These are phyloP conservation scores for Irena cyanogastra DNA, from an alignment of 2,113 vertebrate genomes.

Conservation along the genomic window DNA sequence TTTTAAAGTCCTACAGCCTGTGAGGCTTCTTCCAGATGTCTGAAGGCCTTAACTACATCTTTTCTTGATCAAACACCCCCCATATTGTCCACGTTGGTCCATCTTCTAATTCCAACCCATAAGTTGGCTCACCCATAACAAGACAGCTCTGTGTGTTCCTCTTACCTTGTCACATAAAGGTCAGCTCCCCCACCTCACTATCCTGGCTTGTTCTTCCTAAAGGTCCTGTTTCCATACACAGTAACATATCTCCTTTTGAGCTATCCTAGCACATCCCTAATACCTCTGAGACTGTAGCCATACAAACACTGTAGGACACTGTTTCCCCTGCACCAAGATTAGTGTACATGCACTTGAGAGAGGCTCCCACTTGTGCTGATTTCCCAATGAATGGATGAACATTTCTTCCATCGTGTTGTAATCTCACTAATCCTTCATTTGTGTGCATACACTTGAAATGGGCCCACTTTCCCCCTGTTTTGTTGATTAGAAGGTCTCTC, in stretches of 20 bases:
- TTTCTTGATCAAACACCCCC: not conserved
- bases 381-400: not conserved
- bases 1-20: not conserved
- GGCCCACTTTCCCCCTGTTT: rapidly evolving
- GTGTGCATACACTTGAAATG: not conserved
- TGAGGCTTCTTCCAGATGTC: not conserved
- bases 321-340: not conserved
- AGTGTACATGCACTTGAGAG: not conserved
- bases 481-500: not conserved
- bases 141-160: not conserved
- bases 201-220: not conserved
- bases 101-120: not conserved
- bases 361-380: not conserved
- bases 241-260: not conserved
- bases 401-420: not conserved
- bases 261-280: not conserved
- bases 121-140: not conserved
- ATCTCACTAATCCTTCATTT: not conserved
- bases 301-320: not conserved
- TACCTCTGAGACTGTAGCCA: rapidly evolving
- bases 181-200: not conserved
- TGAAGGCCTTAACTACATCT: not conserved
- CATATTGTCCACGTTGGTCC: not conserved
- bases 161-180: not conserved
- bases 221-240: not conserved